Evolutionary conservation across 1,140 invertebrate species (phyloP), one percentile per base, ranked within the genome.

Genomic region (Leptoteleia sp.): DNA sequence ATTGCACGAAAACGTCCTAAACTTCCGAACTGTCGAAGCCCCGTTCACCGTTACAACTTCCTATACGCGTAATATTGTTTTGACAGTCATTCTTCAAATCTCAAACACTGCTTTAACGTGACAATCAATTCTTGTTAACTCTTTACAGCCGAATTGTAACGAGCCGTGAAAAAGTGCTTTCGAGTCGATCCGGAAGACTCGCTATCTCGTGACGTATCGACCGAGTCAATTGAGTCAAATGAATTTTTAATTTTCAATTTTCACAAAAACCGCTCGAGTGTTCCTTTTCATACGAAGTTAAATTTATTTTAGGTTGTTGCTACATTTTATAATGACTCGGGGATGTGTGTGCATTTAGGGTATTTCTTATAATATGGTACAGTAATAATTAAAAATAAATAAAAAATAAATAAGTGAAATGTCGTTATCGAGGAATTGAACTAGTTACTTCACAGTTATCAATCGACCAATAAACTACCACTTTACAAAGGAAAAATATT

Each of bases 11-110:
- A 79, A 52, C 57, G 61, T 73, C 64, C 70, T 37, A 52, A 79
- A 73, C 57, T 79, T 79, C 57, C 70, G 57, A 75, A 71, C 54
- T 79, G 70, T 79, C 70, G 68, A 75, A 64, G n/a, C 38, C 57
- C 25, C 22, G 50, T 70, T 73, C 70, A 64, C 64, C 50, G 71
- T 70, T 79, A 80, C 71, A 76, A 76, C 77, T 80, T 80, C 65
- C 71, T 67, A 76, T 59, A 61, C 68, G 59, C 54, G 65, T 76
- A 75, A 71, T 64, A 71, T 70, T 61, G 57, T 79, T 73, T 77
- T 67, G 67, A 77, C 59, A 77, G 59, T 71, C 73, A 77, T 45
- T 77, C 73, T 70, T 77, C 40, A 70, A 77, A 70, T 70, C 42
- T 70, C 55, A 65, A 76, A 68, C 48, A 47, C 47, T 12, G 35